Base-by-base conservation (phyloP, 2,888 invertebrate genomes). In the Apamea monoglypha region DNA sequence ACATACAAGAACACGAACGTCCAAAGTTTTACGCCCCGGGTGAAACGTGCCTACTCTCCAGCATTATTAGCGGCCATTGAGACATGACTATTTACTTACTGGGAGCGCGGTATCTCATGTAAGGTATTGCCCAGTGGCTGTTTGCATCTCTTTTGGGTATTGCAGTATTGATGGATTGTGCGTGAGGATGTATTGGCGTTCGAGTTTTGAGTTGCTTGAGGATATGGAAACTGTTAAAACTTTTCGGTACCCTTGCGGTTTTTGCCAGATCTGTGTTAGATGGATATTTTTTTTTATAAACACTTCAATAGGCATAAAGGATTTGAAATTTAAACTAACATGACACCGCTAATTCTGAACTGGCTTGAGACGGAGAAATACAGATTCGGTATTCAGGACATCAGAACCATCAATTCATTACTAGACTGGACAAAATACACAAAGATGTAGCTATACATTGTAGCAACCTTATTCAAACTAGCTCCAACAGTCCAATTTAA, bases 51-150 rank as follows among this genome's bases (percentile, higher is more conserved):
- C 95, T 95, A 94, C 92, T 90, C 92, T 91, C 94, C 82, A 44
- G 80, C 93, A 94, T 96, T 96, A 96, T 96, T 95, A 95, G 94
- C 94, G 95, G 91, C 92, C 92, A 95, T 94, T 93, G 94, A 94
- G 93, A 96, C 96, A 96, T 90, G 96, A 95, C 93, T 96, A 96
- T 96, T 96, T 96, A 96, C 96, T 96, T 95, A 96, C 90, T 86
- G 90, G 87, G 92, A 88, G 90, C 90, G 87, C 86, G 89, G 88
- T 90, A 91, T 90, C 81, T 87, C 91, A 86, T 90, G 91, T 91
- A 88, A 89, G 88, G 92, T 91, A 90, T 90, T 91, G 91, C 93
- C 94, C 92, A 90, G 79, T 90, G 92, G 92, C 91, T 90, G 85
- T 94, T 92, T 87, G 77, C 76, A 84, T 81, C 87, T 88, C 87